Evolutionary conservation across 2,113 vertebrate species (phyloP).

Genomic region (Gymnobelideus leadbeateri): DNA sequence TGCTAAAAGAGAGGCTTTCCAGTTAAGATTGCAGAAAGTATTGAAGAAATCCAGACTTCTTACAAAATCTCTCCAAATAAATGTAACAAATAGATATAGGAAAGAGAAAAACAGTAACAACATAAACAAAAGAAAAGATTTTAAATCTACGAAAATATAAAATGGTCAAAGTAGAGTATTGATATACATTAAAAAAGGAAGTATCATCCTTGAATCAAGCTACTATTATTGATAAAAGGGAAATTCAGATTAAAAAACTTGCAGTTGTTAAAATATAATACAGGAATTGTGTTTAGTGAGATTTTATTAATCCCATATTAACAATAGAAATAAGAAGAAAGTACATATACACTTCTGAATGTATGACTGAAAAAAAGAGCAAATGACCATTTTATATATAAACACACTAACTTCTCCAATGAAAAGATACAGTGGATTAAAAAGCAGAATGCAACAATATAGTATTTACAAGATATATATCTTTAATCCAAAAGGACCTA

Average conservation of each 20-base stretch:
- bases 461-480: background rate
- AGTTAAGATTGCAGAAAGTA: background rate
- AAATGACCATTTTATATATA: background rate
- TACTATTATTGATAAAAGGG: background rate
- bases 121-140: background rate
- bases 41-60: background rate
- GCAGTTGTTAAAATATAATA: background rate
- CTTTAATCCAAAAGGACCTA: background rate
- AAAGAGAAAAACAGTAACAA: background rate
- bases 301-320: background rate
- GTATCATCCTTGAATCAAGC: background rate
- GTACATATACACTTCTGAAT: background rate
- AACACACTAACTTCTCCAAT: background rate
- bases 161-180: background rate
- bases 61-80: background rate
- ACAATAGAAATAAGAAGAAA: background rate
- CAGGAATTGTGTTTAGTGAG: background rate
- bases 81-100: background rate
- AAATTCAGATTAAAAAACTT: background rate
- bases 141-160: background rate
- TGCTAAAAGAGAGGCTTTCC: background rate
- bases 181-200: background rate
- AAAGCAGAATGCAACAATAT: background rate
- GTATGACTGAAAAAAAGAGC: background rate
- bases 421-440: background rate